Conservation (phyloP, 1,140 invertebrate genomes). For the Charaxes varanes region DNA sequence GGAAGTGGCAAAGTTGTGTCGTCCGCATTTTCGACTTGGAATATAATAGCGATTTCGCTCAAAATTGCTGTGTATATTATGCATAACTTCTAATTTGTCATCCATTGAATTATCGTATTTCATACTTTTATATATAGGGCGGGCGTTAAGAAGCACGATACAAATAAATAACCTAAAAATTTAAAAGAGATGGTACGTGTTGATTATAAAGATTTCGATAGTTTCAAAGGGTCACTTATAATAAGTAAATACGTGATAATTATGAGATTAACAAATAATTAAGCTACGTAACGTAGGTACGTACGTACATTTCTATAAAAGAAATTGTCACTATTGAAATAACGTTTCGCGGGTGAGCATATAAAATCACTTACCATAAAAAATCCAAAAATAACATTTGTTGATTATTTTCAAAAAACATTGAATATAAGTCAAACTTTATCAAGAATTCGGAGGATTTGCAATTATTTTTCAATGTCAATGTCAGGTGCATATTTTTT, state of each 20-base stretch:
- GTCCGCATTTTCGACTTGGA: too few relatives aligned
- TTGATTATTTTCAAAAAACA: constrained; percentile 24
- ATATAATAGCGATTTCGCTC: too few relatives aligned
- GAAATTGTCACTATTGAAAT: too few relatives aligned
- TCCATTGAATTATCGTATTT: constrained; percentile 24
- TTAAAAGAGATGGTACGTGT: background rate
- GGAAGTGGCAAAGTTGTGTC: too few relatives aligned
- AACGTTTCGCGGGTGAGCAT: too few relatives aligned
- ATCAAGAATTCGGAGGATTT: constrained; percentile 13
- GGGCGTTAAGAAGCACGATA: constrained; percentile 46
- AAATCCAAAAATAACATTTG: constrained; percentile 30
- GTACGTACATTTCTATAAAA: background rate
- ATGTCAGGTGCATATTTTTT: constrained; percentile 10
- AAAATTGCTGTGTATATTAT: too few relatives aligned
- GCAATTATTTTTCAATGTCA: constrained; percentile 14
- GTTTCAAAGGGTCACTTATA: background rate
- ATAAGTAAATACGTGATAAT: background rate
- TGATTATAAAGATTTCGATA: background rate
- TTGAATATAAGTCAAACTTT: constrained; percentile 14
- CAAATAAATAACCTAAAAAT: constrained; percentile 58
- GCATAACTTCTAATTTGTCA: constrained; percentile 16
- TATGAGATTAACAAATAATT: background rate
- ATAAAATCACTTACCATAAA: constrained; percentile 27
- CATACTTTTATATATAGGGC: constrained; percentile 57
- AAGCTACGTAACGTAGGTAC: background rate